Evolutionary conservation across 2,888 invertebrate genomes (phyloP), one percentile per base, ranked within the genome.

Genomic region (Drosophila yooni): DNA sequence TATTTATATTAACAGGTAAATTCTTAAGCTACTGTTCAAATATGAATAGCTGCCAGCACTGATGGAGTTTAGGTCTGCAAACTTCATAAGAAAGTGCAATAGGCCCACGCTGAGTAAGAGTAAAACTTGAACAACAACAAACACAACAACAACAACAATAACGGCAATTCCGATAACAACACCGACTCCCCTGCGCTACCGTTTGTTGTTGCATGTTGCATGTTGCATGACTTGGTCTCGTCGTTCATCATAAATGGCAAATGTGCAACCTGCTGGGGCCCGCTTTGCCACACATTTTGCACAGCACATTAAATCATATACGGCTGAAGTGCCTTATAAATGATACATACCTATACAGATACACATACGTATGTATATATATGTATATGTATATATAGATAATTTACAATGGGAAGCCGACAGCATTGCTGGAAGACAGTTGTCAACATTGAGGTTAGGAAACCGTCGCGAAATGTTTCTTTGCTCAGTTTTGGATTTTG

Each of bases 401-500:
- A 63, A 33, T 18, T 43, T 74, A 65, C 75, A 75, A 54, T 51
- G 57, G 25, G 36, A 50, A 18, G 54, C 54, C 56, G 52, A 25
- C 59, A 71, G 53, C 69, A 70, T 51, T 53, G 59, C 33, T 67
- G 50, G 68, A 57, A 67, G 67, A 61, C 71, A 64, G 59, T 73
- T 79, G 82, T 53, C 85, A 78, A 66, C 74, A 89, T 84, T 90
- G 90, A 79, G 90, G 87, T 87, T 87, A 90, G 80, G 77, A 88
- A 90, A 89, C 76, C 86, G 69, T 74, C 74, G 74, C 80, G 33
- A 77, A 64, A 60, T 63, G 56, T 70, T 53, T 69, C 52, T 34
- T 29, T 50, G 50, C 25, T 10, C 4, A 27, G 50, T 18, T 54
- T 33, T 63, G n/a, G 4, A 18, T 8, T 7, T 21, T 13, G 43